phyloP scores from a whole-genome alignment of 1,140 invertebrate species.

The Euura lappo region DNA sequence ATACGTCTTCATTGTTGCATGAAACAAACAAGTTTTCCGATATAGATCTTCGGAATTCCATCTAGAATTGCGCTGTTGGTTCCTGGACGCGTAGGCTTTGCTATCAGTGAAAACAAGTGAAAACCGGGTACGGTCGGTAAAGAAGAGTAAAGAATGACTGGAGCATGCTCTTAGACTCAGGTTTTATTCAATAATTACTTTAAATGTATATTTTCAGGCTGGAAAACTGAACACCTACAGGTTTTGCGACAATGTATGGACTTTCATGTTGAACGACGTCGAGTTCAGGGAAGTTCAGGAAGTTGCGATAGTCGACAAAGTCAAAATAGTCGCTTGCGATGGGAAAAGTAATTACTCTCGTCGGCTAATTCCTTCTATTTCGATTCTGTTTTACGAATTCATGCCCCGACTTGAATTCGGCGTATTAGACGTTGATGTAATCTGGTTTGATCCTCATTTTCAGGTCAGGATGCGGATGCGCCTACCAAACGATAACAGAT shows the following conservation, averaged over 20 bases:
- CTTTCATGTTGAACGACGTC: constrained; percentile 98
- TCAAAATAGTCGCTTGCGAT: constrained; percentile 99
- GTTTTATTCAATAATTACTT: too few relatives aligned
- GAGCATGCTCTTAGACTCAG: background rate
- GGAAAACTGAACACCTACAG: constrained; percentile 97
- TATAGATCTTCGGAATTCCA: too few relatives aligned
- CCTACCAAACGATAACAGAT: constrained; percentile 50
- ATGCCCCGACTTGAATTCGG: too few relatives aligned
- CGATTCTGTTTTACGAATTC: too few relatives aligned
- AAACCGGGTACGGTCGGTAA: too few relatives aligned
- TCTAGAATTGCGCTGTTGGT: too few relatives aligned
- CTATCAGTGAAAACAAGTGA: too few relatives aligned
- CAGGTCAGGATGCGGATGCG: constrained; percentile 51
- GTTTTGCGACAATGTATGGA: constrained; percentile 99
- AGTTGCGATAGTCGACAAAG: constrained; percentile 93
- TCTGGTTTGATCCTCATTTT: constrained; percentile 25
- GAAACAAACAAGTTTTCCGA: too few relatives aligned
- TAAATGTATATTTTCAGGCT: constrained; percentile 65
- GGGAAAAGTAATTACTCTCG: constrained; percentile 82
- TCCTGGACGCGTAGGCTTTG: background rate
- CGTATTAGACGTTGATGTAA: too few relatives aligned
- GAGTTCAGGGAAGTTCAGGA: constrained; percentile 97
- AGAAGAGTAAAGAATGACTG: too few relatives aligned
- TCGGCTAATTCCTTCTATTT: constrained; percentile 3
- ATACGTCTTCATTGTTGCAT: too few relatives aligned